These are phyloP conservation scores for Aphelinus atriplicis DNA, from an alignment of 1,140 invertebrate genomes.

Conservation along the genomic window DNA sequence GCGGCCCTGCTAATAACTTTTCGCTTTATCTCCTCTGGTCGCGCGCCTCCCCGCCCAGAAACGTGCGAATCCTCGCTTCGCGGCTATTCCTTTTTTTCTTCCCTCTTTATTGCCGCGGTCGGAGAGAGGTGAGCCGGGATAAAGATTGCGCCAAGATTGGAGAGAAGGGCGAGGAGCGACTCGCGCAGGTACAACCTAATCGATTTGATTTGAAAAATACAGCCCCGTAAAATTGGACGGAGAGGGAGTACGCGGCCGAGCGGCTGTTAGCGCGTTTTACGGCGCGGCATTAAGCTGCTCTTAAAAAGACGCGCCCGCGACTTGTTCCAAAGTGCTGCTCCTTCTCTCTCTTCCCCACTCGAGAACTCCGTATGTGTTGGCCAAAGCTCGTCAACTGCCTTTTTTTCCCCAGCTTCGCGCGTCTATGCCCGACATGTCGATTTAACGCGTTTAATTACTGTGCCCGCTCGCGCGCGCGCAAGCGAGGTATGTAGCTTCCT, in stretches of 20 bases:
- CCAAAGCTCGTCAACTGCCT: not conserved
- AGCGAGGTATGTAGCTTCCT: no score
- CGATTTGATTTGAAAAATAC: constrained; percentile 24
- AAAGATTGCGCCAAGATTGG: not conserved
- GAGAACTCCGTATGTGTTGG: not conserved
- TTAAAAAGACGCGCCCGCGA: not conserved
- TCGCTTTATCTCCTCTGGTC: not conserved
- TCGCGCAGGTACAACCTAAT: not conserved
- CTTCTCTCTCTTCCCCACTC: constrained; percentile 2
- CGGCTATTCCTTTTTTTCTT: not conserved
- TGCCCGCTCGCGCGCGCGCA: no score
- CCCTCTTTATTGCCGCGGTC: not conserved
- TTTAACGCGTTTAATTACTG: no score
- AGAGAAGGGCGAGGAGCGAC: no score
- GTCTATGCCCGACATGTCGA: no score
- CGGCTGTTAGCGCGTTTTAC: constrained; percentile 7
- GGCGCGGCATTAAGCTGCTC: constrained; percentile 14
- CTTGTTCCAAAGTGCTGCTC: constrained; percentile 25
- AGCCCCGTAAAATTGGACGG: constrained; percentile 11
- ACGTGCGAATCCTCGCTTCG: no score
- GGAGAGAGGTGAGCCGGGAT: not conserved
- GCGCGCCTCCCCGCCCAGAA: no score
- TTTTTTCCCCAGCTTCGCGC: not conserved
- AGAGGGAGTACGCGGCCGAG: not conserved
- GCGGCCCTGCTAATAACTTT: constrained; percentile 8